Base-by-base conservation (phyloP, 2,797 vertebrate species). In the Ctenopoma multispine region DNA sequence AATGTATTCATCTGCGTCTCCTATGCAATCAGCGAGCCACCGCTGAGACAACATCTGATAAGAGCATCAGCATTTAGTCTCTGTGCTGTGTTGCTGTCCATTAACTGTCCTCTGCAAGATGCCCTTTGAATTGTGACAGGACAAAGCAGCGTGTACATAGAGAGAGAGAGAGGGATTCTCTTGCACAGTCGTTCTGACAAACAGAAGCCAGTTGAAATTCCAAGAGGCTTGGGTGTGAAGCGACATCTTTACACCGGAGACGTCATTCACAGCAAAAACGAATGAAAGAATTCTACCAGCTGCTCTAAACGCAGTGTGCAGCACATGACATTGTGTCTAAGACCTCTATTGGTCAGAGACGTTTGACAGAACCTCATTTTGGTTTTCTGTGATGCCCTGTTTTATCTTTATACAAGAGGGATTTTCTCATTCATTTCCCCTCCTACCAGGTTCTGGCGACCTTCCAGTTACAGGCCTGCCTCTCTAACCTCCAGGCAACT, bases 71-170 rank as follows among this genome's bases (percentile, higher is more conserved):
- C 71, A 40, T 63, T 56, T 41, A 69, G 77, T 73, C 67, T 72
- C 72, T 51, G 78, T 79, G 79, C 68, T 1, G 17, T 23, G 69
- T 36, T 31, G 64, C 70, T 72, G 81, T 74, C 72, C 76, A 87
- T 87, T 83, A 86, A 66, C 73, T 66, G 73, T 40, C 75, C 81
- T 40, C 36, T 77, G 50, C 58, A 79, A 64, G 78, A 77, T 79
- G 77, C 58, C 84, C 73, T 88, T 88, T 88, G 6, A 83, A 82
- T 81, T 77, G 55, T 59, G 60, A 62, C 60, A 61, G 69, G 71
- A 70, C 70, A 72, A 80, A 81, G 63, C 2, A 77, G 58, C 62
- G 67, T 63, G 59, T 75, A 69, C 64, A 60, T 24, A 75, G 38
- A 69, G 23, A 38, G 36, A 38, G n/a, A 18, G 10, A 38, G 36